phyloP scores from a whole-genome alignment of 2,113 vertebrate genomes.

The Psittacara wagleri region DNA sequence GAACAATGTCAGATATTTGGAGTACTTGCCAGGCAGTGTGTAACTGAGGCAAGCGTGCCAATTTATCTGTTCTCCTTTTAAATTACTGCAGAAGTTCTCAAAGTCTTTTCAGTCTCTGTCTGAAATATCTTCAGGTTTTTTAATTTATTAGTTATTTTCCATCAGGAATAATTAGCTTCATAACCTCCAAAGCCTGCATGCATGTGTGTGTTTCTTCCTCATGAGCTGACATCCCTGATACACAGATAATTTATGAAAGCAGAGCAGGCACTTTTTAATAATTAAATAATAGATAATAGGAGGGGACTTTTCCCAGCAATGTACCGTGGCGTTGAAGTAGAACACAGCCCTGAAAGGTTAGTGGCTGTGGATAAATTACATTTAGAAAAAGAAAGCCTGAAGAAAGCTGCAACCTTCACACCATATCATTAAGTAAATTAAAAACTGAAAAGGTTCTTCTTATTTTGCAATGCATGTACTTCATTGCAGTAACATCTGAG shows the following conservation, averaged over 20 bases:
- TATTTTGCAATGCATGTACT: not conserved
- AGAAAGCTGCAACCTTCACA: not conserved
- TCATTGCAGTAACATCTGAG: not conserved
- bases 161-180: conserved; percentile 56
- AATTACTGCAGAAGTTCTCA: not conserved
- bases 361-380: not conserved
- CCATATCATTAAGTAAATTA: conserved; percentile 13
- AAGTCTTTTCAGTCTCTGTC: not conserved
- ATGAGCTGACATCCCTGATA: conserved; percentile 39
- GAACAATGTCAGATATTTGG: not conserved
- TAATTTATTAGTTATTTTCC: conserved; percentile 25
- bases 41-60: not conserved
- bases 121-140: not conserved
- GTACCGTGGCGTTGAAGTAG: conserved; percentile 28
- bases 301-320: conserved; percentile 24
- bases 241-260: conserved; percentile 82
- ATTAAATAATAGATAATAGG: conserved; percentile 78
- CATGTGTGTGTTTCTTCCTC: not conserved
- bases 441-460: conserved; percentile 30
- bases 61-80: not conserved
- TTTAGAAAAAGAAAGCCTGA: conserved; percentile 15
- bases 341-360: conserved; percentile 12
- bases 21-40: not conserved
- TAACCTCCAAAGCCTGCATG: not conserved
- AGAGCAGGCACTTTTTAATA: conserved; percentile 77